A percentile compares a stretch with the other conserved stretches of the same genome.
phyloP scores from a whole-genome alignment of 1,140 invertebrate genomes.

The Callitettix versicolor region DNA sequence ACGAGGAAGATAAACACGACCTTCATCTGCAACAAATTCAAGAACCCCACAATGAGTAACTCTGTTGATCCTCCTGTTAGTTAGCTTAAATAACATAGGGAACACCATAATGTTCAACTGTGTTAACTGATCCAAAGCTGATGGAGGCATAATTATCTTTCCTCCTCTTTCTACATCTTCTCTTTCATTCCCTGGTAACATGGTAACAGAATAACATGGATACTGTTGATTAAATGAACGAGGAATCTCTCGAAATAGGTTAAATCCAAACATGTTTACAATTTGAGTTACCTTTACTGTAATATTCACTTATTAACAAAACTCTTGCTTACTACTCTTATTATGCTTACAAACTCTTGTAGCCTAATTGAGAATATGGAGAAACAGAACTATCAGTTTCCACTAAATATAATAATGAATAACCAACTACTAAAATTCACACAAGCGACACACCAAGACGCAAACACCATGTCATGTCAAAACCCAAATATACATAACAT shows the following conservation, averaged over 20 bases:
- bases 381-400: too few species aligned
- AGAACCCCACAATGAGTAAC: slow-evolving; percentile 95
- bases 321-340: too few species aligned
- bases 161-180: slow-evolving; percentile 95
- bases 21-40: slow-evolving; percentile 98
- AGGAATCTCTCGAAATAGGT: slow-evolving; percentile 72
- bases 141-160: slow-evolving; percentile 98
- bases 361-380: too few species aligned
- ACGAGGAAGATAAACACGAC: slow-evolving; percentile 92
- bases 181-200: slow-evolving; percentile 87
- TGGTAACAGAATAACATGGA: slow-evolving; percentile 89
- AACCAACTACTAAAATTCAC: too few species aligned
- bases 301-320: too few species aligned
- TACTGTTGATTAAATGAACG: slow-evolving; percentile 72
- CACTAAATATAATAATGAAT: too few species aligned
- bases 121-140: slow-evolving; percentile 84
- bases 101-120: slow-evolving; percentile 88
- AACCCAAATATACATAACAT: too few species aligned
- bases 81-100: slow-evolving; percentile 97
- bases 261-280: slow-evolving; percentile 51
- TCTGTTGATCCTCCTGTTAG: slow-evolving; percentile 74
- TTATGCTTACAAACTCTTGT: too few species aligned
- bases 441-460: too few species aligned
- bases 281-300: too few species aligned
- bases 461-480: too few species aligned